A percentile compares a stretch with the other conserved stretches of the same genome.
Evolutionary conservation across 2,797 vertebrate species (phyloP).

Genomic region (Alectoris magna): DNA sequence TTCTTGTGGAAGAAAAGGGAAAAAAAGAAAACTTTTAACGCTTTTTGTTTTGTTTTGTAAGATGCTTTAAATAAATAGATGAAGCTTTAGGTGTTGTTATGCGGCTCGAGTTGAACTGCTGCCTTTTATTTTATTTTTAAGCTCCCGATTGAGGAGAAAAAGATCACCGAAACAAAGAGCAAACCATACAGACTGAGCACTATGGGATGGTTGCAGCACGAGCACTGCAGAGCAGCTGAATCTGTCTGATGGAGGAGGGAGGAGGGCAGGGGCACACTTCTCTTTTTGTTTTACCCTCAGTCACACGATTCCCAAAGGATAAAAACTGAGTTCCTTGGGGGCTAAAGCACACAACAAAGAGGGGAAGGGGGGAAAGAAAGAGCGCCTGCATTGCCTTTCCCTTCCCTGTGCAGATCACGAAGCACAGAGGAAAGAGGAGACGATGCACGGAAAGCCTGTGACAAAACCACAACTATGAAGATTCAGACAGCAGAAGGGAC

Average conservation of each 20-base stretch:
- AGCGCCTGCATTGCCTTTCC: neutral
- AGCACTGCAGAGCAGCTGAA: neutral
- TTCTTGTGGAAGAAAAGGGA: slow-evolving; percentile 65
- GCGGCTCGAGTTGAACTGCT: slow-evolving; percentile 72
- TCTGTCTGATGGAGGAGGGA: slow-evolving; percentile 13
- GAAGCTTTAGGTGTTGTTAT: slow-evolving; percentile 79
- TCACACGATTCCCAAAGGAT: neutral
- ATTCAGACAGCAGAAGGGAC: neutral
- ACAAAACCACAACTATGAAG: neutral
- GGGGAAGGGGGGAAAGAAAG: neutral
- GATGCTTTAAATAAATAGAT: slow-evolving; percentile 84
- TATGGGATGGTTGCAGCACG: slow-evolving; percentile 28
- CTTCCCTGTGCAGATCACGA: neutral
- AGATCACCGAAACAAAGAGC: slow-evolving; percentile 6
- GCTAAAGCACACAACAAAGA: neutral
- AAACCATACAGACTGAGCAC: slow-evolving; percentile 61
- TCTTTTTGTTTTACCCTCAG: neutral
- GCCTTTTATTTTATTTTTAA: slow-evolving; percentile 38
- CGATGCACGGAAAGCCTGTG: neutral
- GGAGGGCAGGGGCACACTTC: neutral
- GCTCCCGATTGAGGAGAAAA: slow-evolving; percentile 37
- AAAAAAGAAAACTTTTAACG: slow-evolving; percentile 56
- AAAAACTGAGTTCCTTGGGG: slow-evolving; percentile 6
- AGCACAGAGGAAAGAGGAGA: neutral
- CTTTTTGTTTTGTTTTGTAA: slow-evolving; percentile 48